Evolutionary conservation across 2,113 vertebrate genomes (phyloP), one percentile per base, ranked within the genome.

Genomic region (Cavia porcellus): DNA sequence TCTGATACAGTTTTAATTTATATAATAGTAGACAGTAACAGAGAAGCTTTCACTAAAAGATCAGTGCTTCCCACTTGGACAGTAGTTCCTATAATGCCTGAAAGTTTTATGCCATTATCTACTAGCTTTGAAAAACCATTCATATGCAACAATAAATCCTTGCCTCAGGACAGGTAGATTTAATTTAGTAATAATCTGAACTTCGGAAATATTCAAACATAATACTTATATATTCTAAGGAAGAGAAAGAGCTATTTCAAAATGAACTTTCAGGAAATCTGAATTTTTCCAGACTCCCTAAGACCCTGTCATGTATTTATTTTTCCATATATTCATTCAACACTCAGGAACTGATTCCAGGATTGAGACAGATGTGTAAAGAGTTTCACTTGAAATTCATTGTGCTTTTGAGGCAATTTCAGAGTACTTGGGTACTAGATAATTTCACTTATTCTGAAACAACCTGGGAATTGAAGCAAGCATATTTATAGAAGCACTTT

Each of bases 81-180:
- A 30, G 20, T 59, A 87, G 17, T 77, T 72, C 79, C 59, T 64
- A 38, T 1, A 42, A 2, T 89, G 35, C 52, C 52, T 79, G 25
- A 52, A 93, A 81, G 9, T 55, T 55, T 38, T 79, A 61, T 80
- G 42, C 17, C 13, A 42, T 19, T 55, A 32, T 45, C 25, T 28
- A 5, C 74, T n/a, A 91, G 5, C 59, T 94, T 90, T 96, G 52
- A 92, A 92, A 92, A 86, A 5, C 24, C 75, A 77, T 42, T 47
- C 42, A 24, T 12, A 45, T 45, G 74, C 42, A 28, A 14, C 30
- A 30, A 17, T 0, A 12, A 96, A 15, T 25, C 57, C 35, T 64
- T 38, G 38, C 14, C 24, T 70, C 85, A 13, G 45, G 10, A 20
- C 13, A 74, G 50, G 80, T 59, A 81, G 13, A 64, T 64, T 87